Evolutionary conservation across 2,797 vertebrate genomes (phyloP).

Genomic region (Esox masquinongy): DNA sequence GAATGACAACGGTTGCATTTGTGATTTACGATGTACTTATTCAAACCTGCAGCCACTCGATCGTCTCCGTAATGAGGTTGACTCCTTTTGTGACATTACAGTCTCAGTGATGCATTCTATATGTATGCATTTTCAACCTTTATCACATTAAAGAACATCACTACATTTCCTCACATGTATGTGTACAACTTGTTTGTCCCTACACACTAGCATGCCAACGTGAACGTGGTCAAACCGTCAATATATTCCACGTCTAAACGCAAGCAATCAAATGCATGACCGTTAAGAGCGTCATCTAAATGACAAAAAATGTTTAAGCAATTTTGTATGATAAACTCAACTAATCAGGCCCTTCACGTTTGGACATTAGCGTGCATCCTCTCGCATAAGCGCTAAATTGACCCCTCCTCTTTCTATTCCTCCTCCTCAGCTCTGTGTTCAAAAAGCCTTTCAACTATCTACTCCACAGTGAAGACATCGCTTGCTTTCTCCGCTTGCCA

Average conservation of each 20-base stretch:
- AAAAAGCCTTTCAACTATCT: conserved; percentile 5
- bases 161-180: background rate
- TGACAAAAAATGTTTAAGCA: no score
- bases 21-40: no score
- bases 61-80: no score
- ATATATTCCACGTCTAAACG: no score
- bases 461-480: conserved; percentile 14
- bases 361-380: conserved; percentile 15
- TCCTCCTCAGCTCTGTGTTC: background rate
- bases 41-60: no score
- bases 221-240: background rate
- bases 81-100: no score
- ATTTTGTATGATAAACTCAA: no score
- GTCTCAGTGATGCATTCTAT: background rate
- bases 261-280: no score
- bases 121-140: background rate
- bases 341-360: background rate
- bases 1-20: no score
- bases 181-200: background rate
- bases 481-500: conserved; percentile 20
- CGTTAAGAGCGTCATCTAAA: no score
- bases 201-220: background rate
- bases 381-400: background rate
- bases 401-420: background rate
- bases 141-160: background rate